A percentile compares a stretch with the other conserved stretches of the same genome.
Evolutionary conservation across 2,113 vertebrate genomes (phyloP).

Genomic region (Ibidorhyncha struthersii): DNA sequence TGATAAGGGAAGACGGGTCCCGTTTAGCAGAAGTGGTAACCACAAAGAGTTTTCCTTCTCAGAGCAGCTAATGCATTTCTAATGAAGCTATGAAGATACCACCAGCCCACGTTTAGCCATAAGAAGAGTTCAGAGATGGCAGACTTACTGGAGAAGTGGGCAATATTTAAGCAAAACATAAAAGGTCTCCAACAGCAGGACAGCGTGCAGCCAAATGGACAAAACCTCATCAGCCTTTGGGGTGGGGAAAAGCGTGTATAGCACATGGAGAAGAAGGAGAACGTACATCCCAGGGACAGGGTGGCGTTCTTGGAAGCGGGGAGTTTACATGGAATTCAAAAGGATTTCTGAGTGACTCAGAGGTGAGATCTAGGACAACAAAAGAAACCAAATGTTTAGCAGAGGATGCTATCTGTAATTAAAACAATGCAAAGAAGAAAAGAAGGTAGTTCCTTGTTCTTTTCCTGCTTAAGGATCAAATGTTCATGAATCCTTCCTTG

Average conservation of each 20-base stretch:
- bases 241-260: not conserved
- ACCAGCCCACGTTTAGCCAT: not conserved
- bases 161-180: not conserved
- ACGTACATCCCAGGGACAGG: not conserved
- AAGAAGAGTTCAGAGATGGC: not conserved
- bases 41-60: not conserved
- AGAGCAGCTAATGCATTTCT: not conserved
- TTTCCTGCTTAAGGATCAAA: not conserved
- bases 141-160: not conserved
- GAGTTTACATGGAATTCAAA: not conserved
- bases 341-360: not conserved
- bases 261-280: not conserved
- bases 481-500: not conserved
- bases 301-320: not conserved
- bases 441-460: not conserved
- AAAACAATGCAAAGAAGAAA: not conserved
- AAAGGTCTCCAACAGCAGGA: not conserved
- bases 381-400: not conserved
- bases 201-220: not conserved
- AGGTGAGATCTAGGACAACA: not conserved
- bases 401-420: not conserved
- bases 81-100: not conserved
- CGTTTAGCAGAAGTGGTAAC: not conserved
- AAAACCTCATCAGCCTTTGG: not conserved
- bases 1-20: accelerated